These are phyloP conservation scores for Calameuta idolon DNA, from an alignment of 2,888 invertebrate genomes.

Conservation along the genomic window DNA sequence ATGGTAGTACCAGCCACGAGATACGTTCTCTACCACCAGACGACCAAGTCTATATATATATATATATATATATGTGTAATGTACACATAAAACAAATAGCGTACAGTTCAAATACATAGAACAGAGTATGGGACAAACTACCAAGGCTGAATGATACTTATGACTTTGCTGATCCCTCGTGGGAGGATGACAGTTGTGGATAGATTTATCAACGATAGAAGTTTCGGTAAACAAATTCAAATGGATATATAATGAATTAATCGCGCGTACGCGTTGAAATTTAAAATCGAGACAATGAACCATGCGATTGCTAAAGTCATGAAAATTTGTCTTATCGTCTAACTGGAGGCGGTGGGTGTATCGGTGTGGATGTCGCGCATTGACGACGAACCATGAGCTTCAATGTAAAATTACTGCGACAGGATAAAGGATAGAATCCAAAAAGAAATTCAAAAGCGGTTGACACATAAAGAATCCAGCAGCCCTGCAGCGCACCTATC, in stretches of 20 bases:
- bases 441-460: not conserved
- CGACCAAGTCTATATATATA: not conserved
- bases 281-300: not conserved
- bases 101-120: not conserved
- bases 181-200: not conserved
- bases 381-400: not conserved
- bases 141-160: not conserved
- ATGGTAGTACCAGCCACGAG: constrained; percentile 65
- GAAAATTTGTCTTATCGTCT: not conserved
- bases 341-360: not conserved
- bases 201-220: not conserved
- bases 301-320: not conserved
- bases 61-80: too few relatives aligned
- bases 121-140: not conserved
- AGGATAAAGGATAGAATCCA: not conserved
- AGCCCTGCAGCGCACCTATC: too few relatives aligned
- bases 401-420: not conserved
- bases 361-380: not conserved
- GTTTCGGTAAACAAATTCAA: not conserved
- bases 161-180: not conserved
- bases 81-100: not conserved
- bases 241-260: not conserved
- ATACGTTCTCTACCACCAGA: not conserved
- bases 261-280: not conserved
- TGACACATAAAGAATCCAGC: too few relatives aligned